Conservation (phyloP, 2,888 invertebrate genomes). For the Lasioglossum vierecki region DNA sequence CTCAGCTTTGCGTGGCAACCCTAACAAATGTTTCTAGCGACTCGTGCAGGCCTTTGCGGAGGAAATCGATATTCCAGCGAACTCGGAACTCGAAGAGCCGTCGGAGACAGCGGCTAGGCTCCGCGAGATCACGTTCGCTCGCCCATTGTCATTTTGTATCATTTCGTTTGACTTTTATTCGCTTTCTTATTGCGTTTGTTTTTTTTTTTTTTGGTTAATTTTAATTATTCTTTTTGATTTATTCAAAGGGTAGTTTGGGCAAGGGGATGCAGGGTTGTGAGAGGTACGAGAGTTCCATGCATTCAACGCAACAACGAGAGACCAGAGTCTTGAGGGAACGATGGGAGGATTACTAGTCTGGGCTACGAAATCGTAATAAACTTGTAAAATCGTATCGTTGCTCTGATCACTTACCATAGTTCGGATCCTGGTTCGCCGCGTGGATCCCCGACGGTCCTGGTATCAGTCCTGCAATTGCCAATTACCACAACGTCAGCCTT, state of each 20-base stretch:
- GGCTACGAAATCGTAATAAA: constrained; percentile 80
- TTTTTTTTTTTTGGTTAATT: not conserved
- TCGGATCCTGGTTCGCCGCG: constrained; percentile 88
- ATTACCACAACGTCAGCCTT: constrained; percentile 18
- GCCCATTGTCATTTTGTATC: not conserved
- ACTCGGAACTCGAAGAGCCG: constrained; percentile 64
- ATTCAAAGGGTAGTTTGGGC: constrained; percentile 48
- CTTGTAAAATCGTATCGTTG: constrained; percentile 59
- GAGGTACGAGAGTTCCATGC: constrained; percentile 84
- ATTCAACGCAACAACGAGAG: constrained; percentile 84
- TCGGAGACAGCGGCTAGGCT: constrained; percentile 66
- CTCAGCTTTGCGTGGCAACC: constrained; percentile 46
- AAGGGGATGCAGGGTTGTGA: constrained; percentile 74
- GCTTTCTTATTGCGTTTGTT: not conserved
- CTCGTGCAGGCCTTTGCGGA: constrained; percentile 35
- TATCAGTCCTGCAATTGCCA: constrained; percentile 87
- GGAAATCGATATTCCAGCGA: constrained; percentile 50
- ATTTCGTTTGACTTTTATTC: not conserved
- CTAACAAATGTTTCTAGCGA: constrained; percentile 51
- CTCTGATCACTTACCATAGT: constrained; percentile 89
- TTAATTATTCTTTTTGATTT: not conserved
- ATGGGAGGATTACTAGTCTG: constrained; percentile 81
- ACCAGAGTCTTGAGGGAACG: constrained; percentile 82
- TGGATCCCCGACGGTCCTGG: constrained; percentile 95
- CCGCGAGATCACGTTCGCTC: constrained; percentile 56